A percentile compares a stretch with the other conserved stretches of the same genome.
Conservation (phyloP, 1,140 invertebrate genomes). For the Brachionus paranguensis region DNA sequence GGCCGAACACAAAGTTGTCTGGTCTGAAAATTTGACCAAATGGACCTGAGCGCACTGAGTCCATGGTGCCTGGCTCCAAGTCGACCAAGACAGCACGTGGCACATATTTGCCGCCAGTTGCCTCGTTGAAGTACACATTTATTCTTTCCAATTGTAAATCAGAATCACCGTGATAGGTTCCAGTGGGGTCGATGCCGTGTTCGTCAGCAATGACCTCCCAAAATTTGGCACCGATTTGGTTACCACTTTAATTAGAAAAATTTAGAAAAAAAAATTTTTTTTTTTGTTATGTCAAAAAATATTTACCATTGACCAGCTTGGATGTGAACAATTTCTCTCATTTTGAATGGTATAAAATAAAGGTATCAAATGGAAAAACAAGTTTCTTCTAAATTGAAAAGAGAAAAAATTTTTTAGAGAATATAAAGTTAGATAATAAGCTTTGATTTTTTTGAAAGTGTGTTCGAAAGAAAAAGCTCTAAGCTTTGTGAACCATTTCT, state of each 20-base stretch:
- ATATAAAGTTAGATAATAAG: not conserved
- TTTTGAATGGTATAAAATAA: conserved; percentile 47
- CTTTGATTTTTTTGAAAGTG: not conserved
- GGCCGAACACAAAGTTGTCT: conserved; percentile 75
- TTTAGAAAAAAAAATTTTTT: not conserved
- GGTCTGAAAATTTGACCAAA: conserved; percentile 77
- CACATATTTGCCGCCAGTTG: conserved; percentile 78
- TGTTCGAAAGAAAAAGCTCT: not conserved
- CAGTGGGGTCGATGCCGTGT: conserved; percentile 80
- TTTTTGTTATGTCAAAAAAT: not conserved
- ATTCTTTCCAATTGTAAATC: conserved; percentile 78
- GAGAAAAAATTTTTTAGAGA: too few relatives aligned
- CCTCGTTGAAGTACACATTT: conserved; percentile 86
- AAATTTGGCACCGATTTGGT: conserved; percentile 75
- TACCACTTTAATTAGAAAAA: conserved; percentile 61
- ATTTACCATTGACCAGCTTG: conserved; percentile 65
- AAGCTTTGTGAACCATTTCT: not conserved
- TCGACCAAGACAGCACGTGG: conserved; percentile 82
- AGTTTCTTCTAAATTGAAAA: not conserved
- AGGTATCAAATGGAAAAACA: not conserved
- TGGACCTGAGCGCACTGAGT: conserved; percentile 78
- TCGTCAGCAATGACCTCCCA: conserved; percentile 87
- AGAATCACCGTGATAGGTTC: conserved; percentile 76
- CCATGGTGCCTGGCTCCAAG: conserved; percentile 89
- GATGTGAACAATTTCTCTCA: conserved; percentile 71